Percentiles rank a stretch among this genome's conserved stretches.
These are phyloP conservation scores for Aurelia sp. DNA, from an alignment of 30 jellyfish, hydroid and myxozoan species.

Conservation along the genomic window DNA sequence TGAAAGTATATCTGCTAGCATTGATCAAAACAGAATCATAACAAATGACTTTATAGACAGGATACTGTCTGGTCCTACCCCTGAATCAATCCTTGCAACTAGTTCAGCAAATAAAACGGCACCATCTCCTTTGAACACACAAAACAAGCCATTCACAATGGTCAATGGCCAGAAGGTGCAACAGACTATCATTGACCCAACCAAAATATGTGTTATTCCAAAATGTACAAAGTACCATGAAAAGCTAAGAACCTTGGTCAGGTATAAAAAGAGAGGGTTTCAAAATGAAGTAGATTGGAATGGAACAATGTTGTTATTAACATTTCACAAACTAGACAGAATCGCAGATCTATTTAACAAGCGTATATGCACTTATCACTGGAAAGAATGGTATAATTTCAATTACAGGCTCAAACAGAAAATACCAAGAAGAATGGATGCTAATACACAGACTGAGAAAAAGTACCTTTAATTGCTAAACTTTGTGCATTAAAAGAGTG, in stretches of 20 bases:
- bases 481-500: too few species aligned
- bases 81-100: not conserved
- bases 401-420: not conserved
- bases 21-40: not conserved
- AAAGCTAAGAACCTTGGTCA: constrained; percentile 11
- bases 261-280: constrained; percentile 6
- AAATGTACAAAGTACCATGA: not conserved
- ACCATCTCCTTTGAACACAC: too few species aligned
- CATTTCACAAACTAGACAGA: constrained; percentile 7
- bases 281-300: constrained; percentile 20
- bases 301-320: constrained; percentile 12
- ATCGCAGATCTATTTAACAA: not conserved
- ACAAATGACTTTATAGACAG: not conserved
- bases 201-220: constrained; percentile 8
- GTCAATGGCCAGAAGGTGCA: not conserved
- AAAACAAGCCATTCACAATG: not conserved
- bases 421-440: constrained; percentile 6
- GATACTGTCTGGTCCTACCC: not conserved
- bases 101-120: not conserved
- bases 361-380: constrained; percentile 1
- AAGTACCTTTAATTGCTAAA: not conserved
- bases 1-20: not conserved
- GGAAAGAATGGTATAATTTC: constrained; percentile 26
- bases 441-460: not conserved
- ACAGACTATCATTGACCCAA: not conserved